These are phyloP conservation scores for Sinocyclocheilus grahami DNA, from an alignment of 2,113 vertebrate genomes.

Conservation along the genomic window DNA sequence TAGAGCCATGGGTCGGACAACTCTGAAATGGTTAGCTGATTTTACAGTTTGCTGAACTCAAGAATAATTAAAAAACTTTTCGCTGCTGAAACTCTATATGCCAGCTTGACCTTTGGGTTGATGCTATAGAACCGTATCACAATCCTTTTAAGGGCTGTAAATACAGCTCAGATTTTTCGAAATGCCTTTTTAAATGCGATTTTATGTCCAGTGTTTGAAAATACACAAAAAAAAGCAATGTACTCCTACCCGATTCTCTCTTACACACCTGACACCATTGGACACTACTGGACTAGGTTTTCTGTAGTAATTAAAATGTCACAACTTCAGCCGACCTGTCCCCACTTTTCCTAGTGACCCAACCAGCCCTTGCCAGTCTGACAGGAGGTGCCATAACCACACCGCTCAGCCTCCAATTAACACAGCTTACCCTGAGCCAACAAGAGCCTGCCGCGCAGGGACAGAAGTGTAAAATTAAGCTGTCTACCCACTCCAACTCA, in stretches of 20 bases:
- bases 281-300: conserved; percentile 4
- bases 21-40: not conserved
- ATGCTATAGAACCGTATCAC: not conserved
- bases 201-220: not conserved
- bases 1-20: not conserved
- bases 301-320: conserved; percentile 71
- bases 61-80: not conserved
- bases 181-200: not conserved
- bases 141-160: not conserved
- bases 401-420: conserved; percentile 58
- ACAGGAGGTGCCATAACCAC: conserved; percentile 60
- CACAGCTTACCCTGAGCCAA: conserved; percentile 57
- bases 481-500: conserved; percentile 47
- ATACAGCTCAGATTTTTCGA: not conserved
- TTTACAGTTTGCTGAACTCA: not conserved
- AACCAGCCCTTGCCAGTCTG: conserved; percentile 43
- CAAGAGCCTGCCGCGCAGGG: not conserved
- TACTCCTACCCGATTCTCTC: conserved; percentile 12
- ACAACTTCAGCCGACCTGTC: conserved; percentile 58
- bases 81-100: not conserved
- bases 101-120: conserved; percentile 21
- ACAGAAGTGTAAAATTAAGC: conserved; percentile 50
- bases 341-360: conserved; percentile 57
- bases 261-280: conserved; percentile 35
- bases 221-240: not conserved